Evolutionary conservation across 2,113 vertebrate species (phyloP).

Genomic region (Platysternon megacephalum): DNA sequence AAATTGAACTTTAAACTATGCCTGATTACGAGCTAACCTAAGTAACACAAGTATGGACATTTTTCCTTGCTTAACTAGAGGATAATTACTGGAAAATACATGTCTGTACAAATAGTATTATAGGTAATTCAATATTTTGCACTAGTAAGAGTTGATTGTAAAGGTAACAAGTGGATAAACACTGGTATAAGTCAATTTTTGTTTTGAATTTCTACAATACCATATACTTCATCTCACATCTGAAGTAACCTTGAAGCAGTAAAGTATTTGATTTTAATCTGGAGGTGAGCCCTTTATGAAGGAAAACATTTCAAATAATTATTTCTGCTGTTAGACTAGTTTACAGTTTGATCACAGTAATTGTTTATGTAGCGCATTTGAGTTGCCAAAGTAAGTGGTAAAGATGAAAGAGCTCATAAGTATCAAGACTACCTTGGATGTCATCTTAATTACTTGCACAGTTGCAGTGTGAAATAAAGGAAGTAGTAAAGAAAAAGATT

Average conservation of each 20-base stretch:
- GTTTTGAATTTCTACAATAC: not conserved
- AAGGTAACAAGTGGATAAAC: not conserved
- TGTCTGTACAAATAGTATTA: conserved; percentile 13
- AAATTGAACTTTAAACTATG: not conserved
- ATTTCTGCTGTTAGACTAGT: not conserved
- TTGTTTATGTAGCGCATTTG: not conserved
- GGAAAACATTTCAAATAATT: not conserved
- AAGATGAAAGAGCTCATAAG: not conserved
- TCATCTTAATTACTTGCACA: not conserved
- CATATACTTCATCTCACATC: not conserved
- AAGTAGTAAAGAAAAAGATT: not conserved
- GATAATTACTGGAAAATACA: not conserved
- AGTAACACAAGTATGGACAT: conserved; percentile 30
- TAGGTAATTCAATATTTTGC: not conserved
- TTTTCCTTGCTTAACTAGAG: not conserved
- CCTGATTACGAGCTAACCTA: not conserved
- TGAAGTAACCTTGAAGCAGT: not conserved
- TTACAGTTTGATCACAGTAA: not conserved
- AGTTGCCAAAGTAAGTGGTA: not conserved
- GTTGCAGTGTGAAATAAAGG: not conserved
- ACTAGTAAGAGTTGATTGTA: not conserved
- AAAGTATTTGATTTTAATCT: not conserved
- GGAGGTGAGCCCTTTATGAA: not conserved
- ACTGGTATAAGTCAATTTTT: not conserved
- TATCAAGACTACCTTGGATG: not conserved